phyloP scores from a whole-genome alignment of 2,797 vertebrate species.

The Rhinichthys osculus region DNA sequence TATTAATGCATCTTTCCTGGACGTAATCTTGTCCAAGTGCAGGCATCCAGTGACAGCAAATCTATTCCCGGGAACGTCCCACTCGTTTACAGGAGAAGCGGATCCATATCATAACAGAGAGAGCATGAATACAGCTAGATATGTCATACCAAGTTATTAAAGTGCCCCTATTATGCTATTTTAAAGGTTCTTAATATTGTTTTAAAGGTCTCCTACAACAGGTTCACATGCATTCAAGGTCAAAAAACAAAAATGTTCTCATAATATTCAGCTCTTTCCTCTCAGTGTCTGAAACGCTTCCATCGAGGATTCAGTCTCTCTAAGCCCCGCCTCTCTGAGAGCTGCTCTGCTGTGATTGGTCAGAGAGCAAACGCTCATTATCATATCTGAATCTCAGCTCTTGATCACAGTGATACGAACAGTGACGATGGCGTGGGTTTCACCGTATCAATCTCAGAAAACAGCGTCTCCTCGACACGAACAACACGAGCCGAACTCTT shows the following conservation, averaged over 20 bases:
- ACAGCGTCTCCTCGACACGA: too few species aligned
- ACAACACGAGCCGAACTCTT: too few species aligned
- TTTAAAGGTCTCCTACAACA: not conserved
- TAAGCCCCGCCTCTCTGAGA: not conserved
- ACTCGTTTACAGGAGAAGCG: slow-evolving; percentile 4
- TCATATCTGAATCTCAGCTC: not conserved
- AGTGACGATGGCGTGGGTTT: too few species aligned
- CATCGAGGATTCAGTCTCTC: not conserved
- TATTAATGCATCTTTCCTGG: slow-evolving; percentile 8
- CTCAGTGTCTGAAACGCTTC: not conserved
- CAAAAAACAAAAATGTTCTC: too few species aligned
- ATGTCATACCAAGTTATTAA: not conserved
- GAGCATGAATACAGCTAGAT: not conserved
- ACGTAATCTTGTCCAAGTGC: not conserved
- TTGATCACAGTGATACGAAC: too few species aligned
- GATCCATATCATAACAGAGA: not conserved
- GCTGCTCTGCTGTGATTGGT: not conserved
- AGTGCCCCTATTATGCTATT: not conserved
- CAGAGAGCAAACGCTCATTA: not conserved
- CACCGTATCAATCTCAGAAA: too few species aligned
- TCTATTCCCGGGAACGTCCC: not conserved
- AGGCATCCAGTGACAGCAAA: slow-evolving; percentile 29
- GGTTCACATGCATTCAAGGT: not conserved
- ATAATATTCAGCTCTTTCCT: not conserved
- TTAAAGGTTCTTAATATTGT: not conserved